These are phyloP conservation scores for Tetragonisca angustula DNA, from an alignment of 2,888 invertebrate species.

Conservation along the genomic window DNA sequence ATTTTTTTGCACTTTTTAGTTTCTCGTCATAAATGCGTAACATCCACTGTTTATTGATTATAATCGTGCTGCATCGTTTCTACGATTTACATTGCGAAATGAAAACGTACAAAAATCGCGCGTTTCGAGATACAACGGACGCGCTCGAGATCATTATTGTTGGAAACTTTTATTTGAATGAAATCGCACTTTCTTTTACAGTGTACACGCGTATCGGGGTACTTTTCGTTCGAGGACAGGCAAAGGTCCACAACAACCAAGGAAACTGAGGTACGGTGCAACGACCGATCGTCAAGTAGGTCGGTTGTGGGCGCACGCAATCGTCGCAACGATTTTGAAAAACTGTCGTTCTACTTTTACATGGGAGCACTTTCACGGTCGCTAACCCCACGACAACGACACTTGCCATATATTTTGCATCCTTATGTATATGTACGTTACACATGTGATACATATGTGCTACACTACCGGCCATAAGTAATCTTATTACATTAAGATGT, in stretches of 20 bases:
- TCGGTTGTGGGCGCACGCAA: constrained; percentile 84
- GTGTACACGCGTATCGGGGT: constrained; percentile 1
- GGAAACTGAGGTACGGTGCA: constrained; percentile 75
- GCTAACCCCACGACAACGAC: constrained; percentile 79
- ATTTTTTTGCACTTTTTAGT: not conserved
- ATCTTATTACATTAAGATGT: not conserved
- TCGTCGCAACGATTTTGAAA: constrained; percentile 83
- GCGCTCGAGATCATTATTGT: not conserved
- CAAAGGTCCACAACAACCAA: constrained; percentile 67
- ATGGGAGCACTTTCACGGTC: constrained; percentile 84
- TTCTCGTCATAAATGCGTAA: not conserved
- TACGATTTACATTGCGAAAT: not conserved
- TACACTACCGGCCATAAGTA: not conserved
- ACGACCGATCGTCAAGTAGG: constrained; percentile 82
- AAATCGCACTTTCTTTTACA: constrained; percentile 73
- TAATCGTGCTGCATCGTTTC: not conserved
- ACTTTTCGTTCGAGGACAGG: constrained; percentile 42
- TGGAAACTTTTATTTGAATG: constrained; percentile 9
- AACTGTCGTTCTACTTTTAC: constrained; percentile 82
- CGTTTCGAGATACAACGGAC: not conserved
- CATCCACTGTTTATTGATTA: not conserved
- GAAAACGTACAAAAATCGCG: not conserved
- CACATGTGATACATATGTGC: not conserved
- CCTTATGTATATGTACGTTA: not conserved
- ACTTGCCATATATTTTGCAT: constrained; percentile 46